Conservation (phyloP, 2,113 vertebrate species). For the Xiphophorus couchianus region DNA sequence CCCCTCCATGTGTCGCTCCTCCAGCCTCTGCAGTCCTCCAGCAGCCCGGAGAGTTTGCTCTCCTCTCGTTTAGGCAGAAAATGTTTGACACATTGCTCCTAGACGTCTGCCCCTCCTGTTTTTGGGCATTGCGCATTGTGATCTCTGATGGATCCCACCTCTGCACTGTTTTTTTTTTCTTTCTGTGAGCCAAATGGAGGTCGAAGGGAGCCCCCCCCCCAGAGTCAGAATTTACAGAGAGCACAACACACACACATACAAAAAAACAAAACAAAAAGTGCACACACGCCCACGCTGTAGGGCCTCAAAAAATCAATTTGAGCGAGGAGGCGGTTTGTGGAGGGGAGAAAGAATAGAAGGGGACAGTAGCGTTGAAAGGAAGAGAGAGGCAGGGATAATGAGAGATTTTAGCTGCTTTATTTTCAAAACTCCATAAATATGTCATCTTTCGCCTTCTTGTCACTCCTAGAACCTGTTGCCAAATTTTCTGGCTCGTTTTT, state of each 20-base stretch:
- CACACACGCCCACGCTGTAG: constrained; percentile 39
- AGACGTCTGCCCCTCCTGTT: background rate
- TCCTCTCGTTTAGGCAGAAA: constrained; percentile 33
- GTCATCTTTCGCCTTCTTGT: too few relatives aligned
- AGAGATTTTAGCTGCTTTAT: constrained; percentile 4
- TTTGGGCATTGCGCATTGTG: constrained; percentile 1
- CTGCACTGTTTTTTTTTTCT: background rate
- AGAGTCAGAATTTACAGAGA: constrained; percentile 39
- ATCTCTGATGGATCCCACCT: constrained; percentile 31
- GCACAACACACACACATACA: constrained; percentile 20
- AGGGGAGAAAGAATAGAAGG: constrained; percentile 33
- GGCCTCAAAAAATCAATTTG: constrained; percentile 66
- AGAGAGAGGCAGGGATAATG: constrained; percentile 3
- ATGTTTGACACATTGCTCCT: constrained; percentile 5
- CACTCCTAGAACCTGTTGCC: too few relatives aligned
- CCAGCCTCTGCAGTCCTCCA: constrained; percentile 49
- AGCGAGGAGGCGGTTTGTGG: constrained; percentile 59
- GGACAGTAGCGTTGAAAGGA: constrained; percentile 26
- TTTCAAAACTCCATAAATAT: too few relatives aligned
- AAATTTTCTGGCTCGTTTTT: too few relatives aligned
- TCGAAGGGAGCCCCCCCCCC: constrained; percentile 10
- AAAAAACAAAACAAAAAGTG: constrained; percentile 18
- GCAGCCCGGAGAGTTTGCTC: constrained; percentile 14
- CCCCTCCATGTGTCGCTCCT: constrained; percentile 38
- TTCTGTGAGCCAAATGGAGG: constrained; percentile 31